A percentile compares a stretch with the other conserved stretches of the same genome.
Conservation (phyloP, 2,888 invertebrate genomes). For the Arctia plantaginis region DNA sequence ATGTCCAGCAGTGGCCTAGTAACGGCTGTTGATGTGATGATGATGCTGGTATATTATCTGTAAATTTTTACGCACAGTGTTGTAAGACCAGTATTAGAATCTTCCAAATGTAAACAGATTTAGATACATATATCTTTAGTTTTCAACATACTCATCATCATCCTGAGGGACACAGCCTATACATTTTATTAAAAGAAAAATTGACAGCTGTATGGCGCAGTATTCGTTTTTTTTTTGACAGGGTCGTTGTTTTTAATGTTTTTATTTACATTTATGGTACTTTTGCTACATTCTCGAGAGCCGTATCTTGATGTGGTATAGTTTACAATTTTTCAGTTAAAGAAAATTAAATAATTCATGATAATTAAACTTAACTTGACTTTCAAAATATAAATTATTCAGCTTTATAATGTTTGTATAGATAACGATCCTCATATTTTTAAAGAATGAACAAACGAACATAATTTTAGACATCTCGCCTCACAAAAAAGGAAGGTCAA, state of each 20-base stretch:
- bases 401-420: not conserved
- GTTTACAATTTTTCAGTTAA: not conserved
- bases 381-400: not conserved
- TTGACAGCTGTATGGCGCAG: too few species aligned
- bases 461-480: not conserved
- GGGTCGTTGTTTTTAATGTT: too few species aligned
- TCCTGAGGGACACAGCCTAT: too few species aligned
- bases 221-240: too few species aligned
- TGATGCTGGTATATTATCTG: not conserved
- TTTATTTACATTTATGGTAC: not conserved
- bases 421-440: not conserved
- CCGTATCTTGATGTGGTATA: not conserved
- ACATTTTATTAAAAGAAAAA: too few species aligned
- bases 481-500: not conserved
- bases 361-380: not conserved
- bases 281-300: not conserved
- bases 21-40: too few species aligned
- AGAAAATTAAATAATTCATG: not conserved
- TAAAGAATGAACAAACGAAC: not conserved
- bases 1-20: too few species aligned
- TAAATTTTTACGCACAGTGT: not conserved
- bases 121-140: too few species aligned
- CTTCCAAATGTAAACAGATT: too few species aligned
- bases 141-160: too few species aligned
- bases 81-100: not conserved